phyloP scores from a whole-genome alignment of 1,140 invertebrate species.

The Calosoma granatense region DNA sequence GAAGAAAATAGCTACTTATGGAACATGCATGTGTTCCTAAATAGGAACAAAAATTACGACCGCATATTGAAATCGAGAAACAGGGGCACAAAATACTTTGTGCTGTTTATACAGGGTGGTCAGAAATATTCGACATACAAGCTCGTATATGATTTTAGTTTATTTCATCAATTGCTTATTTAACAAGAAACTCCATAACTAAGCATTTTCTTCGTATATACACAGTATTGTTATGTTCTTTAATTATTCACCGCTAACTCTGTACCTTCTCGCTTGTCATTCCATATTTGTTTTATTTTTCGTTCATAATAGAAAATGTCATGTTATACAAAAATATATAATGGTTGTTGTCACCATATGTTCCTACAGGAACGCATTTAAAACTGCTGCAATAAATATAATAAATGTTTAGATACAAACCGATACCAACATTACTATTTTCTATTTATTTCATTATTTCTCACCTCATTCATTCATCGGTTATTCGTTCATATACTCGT shows the following conservation, averaged over 20 bases:
- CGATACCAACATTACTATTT: background rate
- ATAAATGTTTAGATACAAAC: slow-evolving; percentile 2
- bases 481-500: too few species aligned
- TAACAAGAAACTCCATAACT: too few species aligned
- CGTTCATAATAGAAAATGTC: background rate
- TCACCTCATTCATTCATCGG: too few species aligned
- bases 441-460: background rate
- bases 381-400: background rate
- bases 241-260: too few species aligned
- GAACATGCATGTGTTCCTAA: background rate
- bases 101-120: too few species aligned
- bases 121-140: too few species aligned
- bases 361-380: background rate
- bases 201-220: too few species aligned
- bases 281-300: background rate
- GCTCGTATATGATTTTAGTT: too few species aligned
- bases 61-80: background rate
- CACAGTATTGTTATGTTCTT: too few species aligned
- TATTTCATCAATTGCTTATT: too few species aligned
- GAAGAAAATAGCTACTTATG: background rate
- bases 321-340: background rate
- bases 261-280: too few species aligned
- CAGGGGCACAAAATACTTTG: background rate
- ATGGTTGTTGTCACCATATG: background rate
- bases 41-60: background rate